phyloP scores from a whole-genome alignment of 2,113 vertebrate genomes.

The Mungos mungo region DNA sequence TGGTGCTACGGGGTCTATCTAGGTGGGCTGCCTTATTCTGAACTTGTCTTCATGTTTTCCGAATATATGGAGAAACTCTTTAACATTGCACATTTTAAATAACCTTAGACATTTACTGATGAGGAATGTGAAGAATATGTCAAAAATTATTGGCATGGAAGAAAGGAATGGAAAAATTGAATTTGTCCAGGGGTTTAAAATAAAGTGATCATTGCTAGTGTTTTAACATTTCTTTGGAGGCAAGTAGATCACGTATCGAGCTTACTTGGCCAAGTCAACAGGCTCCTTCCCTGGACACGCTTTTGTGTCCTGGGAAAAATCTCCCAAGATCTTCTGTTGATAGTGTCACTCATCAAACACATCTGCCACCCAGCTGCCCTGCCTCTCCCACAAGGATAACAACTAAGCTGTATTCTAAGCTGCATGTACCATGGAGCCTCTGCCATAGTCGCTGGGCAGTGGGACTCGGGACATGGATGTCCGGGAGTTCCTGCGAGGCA shows the following conservation, averaged over 20 bases:
- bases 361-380: neutral
- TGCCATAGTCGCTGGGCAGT: rapidly evolving
- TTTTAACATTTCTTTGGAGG: neutral
- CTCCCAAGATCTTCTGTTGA: neutral
- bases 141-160: neutral
- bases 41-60: neutral
- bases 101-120: neutral
- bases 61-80: neutral
- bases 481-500: neutral
- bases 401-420: neutral
- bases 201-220: neutral
- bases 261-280: neutral
- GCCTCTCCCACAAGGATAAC: neutral
- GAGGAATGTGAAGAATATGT: neutral
- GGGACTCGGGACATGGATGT: too few species aligned
- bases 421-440: neutral
- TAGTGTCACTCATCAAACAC: neutral
- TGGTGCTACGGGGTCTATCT: neutral
- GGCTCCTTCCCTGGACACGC: neutral
- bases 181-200: neutral
- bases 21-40: neutral
- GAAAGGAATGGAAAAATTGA: neutral
- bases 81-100: neutral
- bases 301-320: neutral
- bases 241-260: neutral